Conservation (phyloP, 1,140 invertebrate genomes). For the Drosophila quadrilineata region DNA sequence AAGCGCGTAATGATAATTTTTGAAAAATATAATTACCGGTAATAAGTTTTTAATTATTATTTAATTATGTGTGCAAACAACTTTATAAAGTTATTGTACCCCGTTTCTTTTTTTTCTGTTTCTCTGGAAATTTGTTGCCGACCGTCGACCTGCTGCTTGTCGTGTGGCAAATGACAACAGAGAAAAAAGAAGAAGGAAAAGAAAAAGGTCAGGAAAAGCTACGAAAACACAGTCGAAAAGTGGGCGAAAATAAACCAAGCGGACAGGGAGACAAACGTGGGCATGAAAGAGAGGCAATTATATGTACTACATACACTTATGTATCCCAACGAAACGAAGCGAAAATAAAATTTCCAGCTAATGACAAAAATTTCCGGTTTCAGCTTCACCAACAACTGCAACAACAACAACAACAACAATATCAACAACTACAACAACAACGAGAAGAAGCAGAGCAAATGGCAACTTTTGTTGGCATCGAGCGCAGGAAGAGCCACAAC, state of each 20-base stretch:
- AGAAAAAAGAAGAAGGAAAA: not conserved
- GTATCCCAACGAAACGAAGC: slow-evolving; percentile 56
- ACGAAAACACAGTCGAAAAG: slow-evolving; percentile 32
- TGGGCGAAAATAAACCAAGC: slow-evolving; percentile 12
- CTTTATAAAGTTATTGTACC: slow-evolving; percentile 19
- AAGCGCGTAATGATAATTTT: slow-evolving; percentile 22
- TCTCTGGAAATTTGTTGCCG: no score
- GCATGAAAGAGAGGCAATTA: not conserved
- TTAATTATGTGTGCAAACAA: slow-evolving; percentile 32
- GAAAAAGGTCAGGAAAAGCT: slow-evolving; percentile 45
- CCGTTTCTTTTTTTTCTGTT: not conserved
- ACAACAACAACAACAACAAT: slow-evolving; percentile 16
- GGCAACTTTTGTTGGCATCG: slow-evolving; percentile 29
- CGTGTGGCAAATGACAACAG: slow-evolving; percentile 3
- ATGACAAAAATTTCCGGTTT: slow-evolving; percentile 73
- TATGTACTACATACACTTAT: not conserved
- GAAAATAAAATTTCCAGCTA: slow-evolving; percentile 74
- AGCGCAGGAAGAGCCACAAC: slow-evolving; percentile 34
- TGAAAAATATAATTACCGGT: slow-evolving; percentile 23
- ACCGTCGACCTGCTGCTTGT: not conserved
- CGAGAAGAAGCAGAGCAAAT: slow-evolving; percentile 20
- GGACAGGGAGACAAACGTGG: slow-evolving; percentile 3
- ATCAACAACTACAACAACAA: slow-evolving; percentile 14
- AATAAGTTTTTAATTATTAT: slow-evolving; percentile 24
- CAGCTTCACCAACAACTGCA: slow-evolving; percentile 16